phyloP scores from a whole-genome alignment of 1,140 invertebrate species.

The Drosophila auraria region DNA sequence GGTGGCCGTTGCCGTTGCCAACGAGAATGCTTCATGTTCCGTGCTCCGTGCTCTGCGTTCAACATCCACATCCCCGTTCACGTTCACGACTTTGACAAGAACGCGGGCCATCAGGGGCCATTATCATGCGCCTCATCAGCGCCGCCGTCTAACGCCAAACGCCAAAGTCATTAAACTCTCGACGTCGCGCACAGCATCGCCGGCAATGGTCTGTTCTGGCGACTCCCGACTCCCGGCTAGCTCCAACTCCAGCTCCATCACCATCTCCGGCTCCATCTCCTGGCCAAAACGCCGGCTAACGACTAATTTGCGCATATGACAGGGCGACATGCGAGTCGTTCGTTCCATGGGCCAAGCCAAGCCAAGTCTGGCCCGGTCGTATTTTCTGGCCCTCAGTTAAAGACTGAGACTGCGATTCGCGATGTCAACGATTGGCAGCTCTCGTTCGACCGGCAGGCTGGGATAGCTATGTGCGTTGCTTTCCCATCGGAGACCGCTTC shows the following conservation, averaged over 20 bases:
- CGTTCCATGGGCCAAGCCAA: slow-evolving; percentile 39
- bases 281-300: slow-evolving; percentile 64
- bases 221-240: not conserved
- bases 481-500: slow-evolving; percentile 54
- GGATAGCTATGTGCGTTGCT: slow-evolving; percentile 68
- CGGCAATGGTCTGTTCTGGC: slow-evolving; percentile 11
- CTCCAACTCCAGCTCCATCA: slow-evolving; percentile 16
- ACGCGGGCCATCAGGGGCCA: slow-evolving; percentile 76
- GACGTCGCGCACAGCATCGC: slow-evolving; percentile 40
- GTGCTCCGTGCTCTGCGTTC: not conserved
- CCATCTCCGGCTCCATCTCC: slow-evolving; percentile 17
- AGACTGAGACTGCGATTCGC: slow-evolving; percentile 34
- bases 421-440: slow-evolving; percentile 69
- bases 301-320: slow-evolving; percentile 82
- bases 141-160: slow-evolving; percentile 71
- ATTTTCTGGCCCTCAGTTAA: slow-evolving; percentile 27
- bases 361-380: slow-evolving; percentile 8
- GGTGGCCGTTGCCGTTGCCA: slow-evolving; percentile 46
- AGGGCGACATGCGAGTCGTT: slow-evolving; percentile 68
- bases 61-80: slow-evolving; percentile 1
- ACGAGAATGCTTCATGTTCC: slow-evolving; percentile 24
- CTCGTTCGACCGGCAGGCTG: slow-evolving; percentile 56
- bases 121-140: slow-evolving; percentile 80
- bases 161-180: slow-evolving; percentile 77
- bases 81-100: slow-evolving; percentile 75